Evolutionary conservation across 1,140 invertebrate species (phyloP), one percentile per base, ranked within the genome.

Genomic region (Dryas iulia): DNA sequence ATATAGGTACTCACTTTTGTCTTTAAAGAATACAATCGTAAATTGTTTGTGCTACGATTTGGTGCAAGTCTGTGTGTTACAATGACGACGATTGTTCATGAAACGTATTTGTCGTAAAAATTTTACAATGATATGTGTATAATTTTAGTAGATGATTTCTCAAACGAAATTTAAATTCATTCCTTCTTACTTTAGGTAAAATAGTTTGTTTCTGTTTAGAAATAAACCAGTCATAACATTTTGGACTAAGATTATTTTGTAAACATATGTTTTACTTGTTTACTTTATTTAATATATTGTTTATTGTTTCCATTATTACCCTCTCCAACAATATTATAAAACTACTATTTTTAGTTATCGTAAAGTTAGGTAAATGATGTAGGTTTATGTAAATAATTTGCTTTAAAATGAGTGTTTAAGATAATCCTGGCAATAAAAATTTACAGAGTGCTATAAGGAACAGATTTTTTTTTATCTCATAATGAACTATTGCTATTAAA

Each of bases 301-400:
- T 65, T 70, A 60, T 66, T 64, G 59, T 28, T 53, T 60, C 23
- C 54, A 66, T 25, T 33, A 57, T 60, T 60, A 54, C 33, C 47
- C 47, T 57, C n/a, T 59, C 60, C 59, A 39, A 35, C 58, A 60
- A 59, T 66, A 26, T 57, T 70, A 65, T 64, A 53, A 65, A 63
- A 31, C 59, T 72, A 68, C 71, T 77, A 78, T 74, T 76, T 77
- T 77, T 73, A 76, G 65, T 76, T 79, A 76, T 76, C 66, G 67
- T 81, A 77, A 74, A 76, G 65, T 71, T 78, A 85, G 74, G 70
- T 77, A 79, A 77, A 82, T 71, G 68, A 71, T 79, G 76, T 84
- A 82, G 81, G 78, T 81, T 87, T 83, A 86, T 90, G 87, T 90
- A 90, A 86, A 89, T 89, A 90, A 79, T 85, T 87, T 86, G 81